Evolutionary conservation across 2,888 invertebrate genomes (phyloP).

Genomic region (Drosophila siamana): DNA sequence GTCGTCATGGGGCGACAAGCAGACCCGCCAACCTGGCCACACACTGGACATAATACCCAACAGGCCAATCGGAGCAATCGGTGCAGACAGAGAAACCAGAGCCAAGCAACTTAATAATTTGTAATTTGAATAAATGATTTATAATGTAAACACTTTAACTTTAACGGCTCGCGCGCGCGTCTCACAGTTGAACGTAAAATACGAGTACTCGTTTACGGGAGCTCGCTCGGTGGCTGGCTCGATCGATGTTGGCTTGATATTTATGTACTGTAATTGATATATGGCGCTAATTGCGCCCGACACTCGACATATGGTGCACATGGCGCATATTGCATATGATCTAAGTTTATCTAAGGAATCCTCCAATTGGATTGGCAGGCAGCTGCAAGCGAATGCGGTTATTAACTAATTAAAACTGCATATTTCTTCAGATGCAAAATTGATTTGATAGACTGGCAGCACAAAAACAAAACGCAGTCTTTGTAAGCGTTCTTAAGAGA

Average conservation of each 20-base stretch:
- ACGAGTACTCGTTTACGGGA: conserved; percentile 4
- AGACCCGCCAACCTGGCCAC: conserved; percentile 56
- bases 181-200: conserved; percentile 34
- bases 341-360: conserved; percentile 72
- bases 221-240: too few relatives aligned
- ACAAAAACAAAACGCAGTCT: too few relatives aligned
- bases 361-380: conserved; percentile 46
- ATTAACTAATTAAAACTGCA: conserved; percentile 80
- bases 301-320: conserved; percentile 62
- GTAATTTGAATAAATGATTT: conserved; percentile 82
- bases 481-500: conserved; percentile 14
- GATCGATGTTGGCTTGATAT: conserved; percentile 39
- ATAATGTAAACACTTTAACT: conserved; percentile 78
- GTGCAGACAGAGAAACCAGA: conserved; percentile 21
- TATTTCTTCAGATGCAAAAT: conserved; percentile 71
- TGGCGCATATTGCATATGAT: conserved; percentile 17
- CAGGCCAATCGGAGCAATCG: conserved; percentile 22
- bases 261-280: conserved; percentile 75
- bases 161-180: conserved; percentile 54
- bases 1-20: conserved; percentile 52
- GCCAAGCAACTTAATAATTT: conserved; percentile 58
- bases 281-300: conserved; percentile 77
- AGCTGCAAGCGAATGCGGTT: conserved; percentile 66
- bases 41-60: conserved; percentile 36
- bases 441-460: conserved; percentile 52